A percentile compares a stretch with the other conserved stretches of the same genome.
These are phyloP conservation scores for Hirundichthys speculiger DNA, from an alignment of 2,113 vertebrate species.

Conservation along the genomic window DNA sequence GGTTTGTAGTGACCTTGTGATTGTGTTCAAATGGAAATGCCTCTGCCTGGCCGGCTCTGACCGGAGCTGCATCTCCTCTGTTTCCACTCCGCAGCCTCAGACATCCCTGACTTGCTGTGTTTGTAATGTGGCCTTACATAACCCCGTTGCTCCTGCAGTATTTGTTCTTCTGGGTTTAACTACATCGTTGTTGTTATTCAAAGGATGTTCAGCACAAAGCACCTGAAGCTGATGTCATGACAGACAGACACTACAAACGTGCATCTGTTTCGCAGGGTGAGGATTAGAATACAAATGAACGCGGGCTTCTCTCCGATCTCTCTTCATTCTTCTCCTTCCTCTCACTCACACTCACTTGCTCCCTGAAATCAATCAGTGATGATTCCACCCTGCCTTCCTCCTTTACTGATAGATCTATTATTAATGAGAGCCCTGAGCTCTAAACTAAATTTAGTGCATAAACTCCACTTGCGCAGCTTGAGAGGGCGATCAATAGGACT, in stretches of 20 bases:
- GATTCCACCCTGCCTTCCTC: conserved; percentile 28
- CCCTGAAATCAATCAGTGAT: conserved; percentile 60
- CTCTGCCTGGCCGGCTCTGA: conserved; percentile 23
- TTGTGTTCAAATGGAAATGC: conserved; percentile 21
- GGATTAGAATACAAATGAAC: conserved; percentile 42
- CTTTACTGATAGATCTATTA: conserved; percentile 75
- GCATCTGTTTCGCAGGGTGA: not conserved
- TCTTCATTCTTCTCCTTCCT: conserved; percentile 10
- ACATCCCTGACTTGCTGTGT: not conserved
- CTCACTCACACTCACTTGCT: conserved; percentile 10
- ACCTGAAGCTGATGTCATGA: conserved; percentile 6
- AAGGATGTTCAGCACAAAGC: not conserved
- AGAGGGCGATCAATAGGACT: conserved; percentile 67
- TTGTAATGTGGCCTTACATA: conserved; percentile 42
- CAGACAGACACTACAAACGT: not conserved
- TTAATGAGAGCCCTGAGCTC: conserved; percentile 79
- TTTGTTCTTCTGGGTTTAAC: conserved; percentile 22
- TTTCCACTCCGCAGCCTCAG: conserved; percentile 26
- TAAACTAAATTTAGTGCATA: conserved; percentile 78
- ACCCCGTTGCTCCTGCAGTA: conserved; percentile 25
- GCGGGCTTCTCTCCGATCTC: not conserved
- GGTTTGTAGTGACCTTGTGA: conserved; percentile 4
- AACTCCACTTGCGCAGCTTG: conserved; percentile 66
- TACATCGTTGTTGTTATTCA: conserved; percentile 8
- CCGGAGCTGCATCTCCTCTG: conserved; percentile 44